Percentiles rank a stretch among this genome's conserved stretches.
Conservation (phyloP, 2,797 vertebrate species). For the Hyperoplus lanceolatus region DNA sequence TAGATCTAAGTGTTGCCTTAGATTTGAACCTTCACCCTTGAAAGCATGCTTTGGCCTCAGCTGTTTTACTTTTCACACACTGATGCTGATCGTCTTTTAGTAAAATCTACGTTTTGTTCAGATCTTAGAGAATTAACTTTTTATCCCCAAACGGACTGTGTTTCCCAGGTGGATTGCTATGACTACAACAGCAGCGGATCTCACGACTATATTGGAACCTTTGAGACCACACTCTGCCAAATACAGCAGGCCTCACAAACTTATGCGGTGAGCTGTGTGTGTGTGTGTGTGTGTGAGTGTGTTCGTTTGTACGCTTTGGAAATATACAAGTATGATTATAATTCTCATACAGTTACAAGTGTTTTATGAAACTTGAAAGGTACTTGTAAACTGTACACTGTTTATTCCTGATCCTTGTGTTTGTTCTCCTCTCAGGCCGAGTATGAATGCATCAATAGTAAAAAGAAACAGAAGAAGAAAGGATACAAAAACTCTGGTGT, state of each 20-base stretch:
- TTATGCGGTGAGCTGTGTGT: conserved; percentile 87
- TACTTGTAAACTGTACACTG: background rate
- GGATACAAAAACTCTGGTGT: conserved; percentile 97
- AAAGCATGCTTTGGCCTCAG: conserved; percentile 52
- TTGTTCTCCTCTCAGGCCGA: conserved; percentile 86
- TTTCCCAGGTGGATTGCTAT: conserved; percentile 92
- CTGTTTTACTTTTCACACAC: conserved; percentile 7
- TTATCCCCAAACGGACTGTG: conserved; percentile 1
- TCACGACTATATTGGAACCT: conserved; percentile 93
- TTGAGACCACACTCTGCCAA: conserved; percentile 89
- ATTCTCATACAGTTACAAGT: background rate
- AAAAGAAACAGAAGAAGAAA: conserved; percentile 96
- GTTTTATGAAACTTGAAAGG: background rate
- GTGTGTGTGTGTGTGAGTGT: background rate
- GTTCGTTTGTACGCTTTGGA: background rate
- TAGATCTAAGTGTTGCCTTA: conserved; percentile 3
- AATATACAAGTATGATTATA: too few relatives aligned
- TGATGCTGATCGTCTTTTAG: background rate
- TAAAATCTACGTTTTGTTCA: background rate
- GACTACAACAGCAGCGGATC: conserved; percentile 94
- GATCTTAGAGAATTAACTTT: background rate
- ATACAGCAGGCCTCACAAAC: conserved; percentile 89
- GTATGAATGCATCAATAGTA: conserved; percentile 94
- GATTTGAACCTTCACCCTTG: conserved; percentile 11
- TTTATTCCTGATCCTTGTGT: background rate